A percentile compares a stretch with the other conserved stretches of the same genome.
Evolutionary conservation across 2,888 invertebrate genomes (phyloP).

Genomic region (Acrobasis repandana): DNA sequence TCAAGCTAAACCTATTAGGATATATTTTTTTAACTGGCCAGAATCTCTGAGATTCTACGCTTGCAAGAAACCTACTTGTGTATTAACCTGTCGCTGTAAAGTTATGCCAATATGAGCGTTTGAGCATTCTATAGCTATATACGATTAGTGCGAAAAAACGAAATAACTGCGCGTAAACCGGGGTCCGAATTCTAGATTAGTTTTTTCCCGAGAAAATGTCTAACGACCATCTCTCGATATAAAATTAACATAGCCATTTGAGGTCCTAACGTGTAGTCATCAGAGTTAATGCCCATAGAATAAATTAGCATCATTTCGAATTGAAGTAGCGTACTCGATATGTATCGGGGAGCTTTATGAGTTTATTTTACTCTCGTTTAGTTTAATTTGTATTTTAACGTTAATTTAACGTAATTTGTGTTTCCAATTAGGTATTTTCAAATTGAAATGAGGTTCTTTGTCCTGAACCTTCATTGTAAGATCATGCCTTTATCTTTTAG

Average conservation of each 20-base stretch:
- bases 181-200: constrained; percentile 12
- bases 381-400: background rate
- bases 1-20: constrained; percentile 7
- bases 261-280: constrained; percentile 6
- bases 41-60: constrained; percentile 20
- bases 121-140: constrained; percentile 21
- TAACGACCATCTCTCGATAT: constrained; percentile 10
- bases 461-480: too few species aligned
- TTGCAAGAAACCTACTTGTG: background rate
- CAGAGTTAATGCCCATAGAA: constrained; percentile 7
- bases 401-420: background rate
- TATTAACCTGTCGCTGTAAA: constrained; percentile 10
- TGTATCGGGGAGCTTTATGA: constrained; percentile 2
- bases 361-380: constrained; percentile 11
- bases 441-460: too few species aligned
- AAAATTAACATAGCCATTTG: constrained; percentile 15
- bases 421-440: background rate
- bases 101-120: constrained; percentile 20
- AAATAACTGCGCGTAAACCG: constrained; percentile 9
- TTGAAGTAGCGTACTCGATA: constrained; percentile 7
- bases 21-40: constrained; percentile 14
- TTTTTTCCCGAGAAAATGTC: constrained; percentile 5
- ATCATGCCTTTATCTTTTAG: too few species aligned
- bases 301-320: constrained; percentile 14
- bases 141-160: constrained; percentile 19